phyloP scores from a whole-genome alignment of 2,888 invertebrate species.

The Epistrophe grossulariae region DNA sequence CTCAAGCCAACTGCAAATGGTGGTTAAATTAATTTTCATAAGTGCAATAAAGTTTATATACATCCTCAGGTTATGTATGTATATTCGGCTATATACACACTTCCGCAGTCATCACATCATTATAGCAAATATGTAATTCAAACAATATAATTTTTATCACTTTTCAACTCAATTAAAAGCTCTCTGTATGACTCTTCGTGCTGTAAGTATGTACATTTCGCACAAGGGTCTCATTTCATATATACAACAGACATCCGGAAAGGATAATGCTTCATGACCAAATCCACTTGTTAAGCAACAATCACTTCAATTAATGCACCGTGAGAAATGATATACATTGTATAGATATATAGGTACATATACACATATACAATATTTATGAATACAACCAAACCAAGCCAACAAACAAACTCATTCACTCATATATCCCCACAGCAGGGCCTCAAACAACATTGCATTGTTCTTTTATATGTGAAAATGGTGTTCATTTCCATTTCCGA shows the following conservation, averaged over 20 bases:
- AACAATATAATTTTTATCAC: constrained; percentile 25
- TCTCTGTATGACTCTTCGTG: constrained; percentile 5
- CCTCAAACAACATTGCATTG: constrained; percentile 49
- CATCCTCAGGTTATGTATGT: not conserved
- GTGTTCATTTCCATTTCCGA: constrained; percentile 54
- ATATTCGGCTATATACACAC: not conserved
- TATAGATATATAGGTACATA: not conserved
- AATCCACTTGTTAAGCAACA: constrained; percentile 59
- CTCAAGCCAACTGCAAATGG: not conserved
- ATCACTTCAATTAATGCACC: constrained; percentile 60
- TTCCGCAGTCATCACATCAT: not conserved
- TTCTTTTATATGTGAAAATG: constrained; percentile 17
- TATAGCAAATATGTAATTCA: not conserved
- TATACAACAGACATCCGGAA: constrained; percentile 23
- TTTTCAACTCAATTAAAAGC: constrained; percentile 43
- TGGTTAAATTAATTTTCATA: constrained; percentile 1
- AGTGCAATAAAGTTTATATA: not conserved
- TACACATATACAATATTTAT: not conserved
- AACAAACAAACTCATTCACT: not conserved
- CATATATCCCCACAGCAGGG: constrained; percentile 9
- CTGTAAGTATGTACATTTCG: constrained; percentile 8
- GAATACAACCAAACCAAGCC: not conserved
- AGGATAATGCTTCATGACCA: constrained; percentile 40
- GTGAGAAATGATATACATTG: constrained; percentile 17
- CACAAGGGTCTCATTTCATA: constrained; percentile 12